Base-by-base conservation (phyloP, 2,797 vertebrate genomes). In the Xenentodon cancila region DNA sequence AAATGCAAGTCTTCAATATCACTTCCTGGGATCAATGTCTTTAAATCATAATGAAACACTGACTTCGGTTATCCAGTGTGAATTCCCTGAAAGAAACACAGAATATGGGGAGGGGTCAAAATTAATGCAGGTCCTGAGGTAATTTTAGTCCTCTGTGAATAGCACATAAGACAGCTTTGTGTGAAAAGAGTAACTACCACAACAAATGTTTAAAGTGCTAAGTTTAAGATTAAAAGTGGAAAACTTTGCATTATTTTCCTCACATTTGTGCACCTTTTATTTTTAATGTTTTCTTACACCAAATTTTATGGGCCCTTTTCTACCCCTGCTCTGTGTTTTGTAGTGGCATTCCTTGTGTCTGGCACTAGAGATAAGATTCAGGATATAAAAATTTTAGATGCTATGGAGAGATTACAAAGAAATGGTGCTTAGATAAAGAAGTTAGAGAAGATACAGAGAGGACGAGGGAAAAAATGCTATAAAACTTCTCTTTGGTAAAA, bases 351-450 rank as follows among this genome's bases (percentile, higher is more conserved):
- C 40, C 47, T 77, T 58, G 37, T 82, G 65, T 81, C 74, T 86
- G 84, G 62, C 64, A 71, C 61, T 19, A 42, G 34, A 64, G 84
- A 88, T 89, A 87, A 85, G 77, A 83, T 70, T n/a, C 40, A 40
- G 45, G 43, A 70, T 70, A 88, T 89, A 76, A 73, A 63, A 50
- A 52, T 61, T 4, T 53, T 49, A 68, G 82, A 89, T 86, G 53
- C 53, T 58, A 67, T 64, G 11, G 0, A 49, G 21, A 75, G 82
- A 82, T 81, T 63, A 63, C 50, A 64, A 20, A 21, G 32, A 81
- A 64, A 84, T 75, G 37, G 22, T 13, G 43, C 45, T 40, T n/a
- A 42, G 61, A 84, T 79, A 81, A 68, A 80, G 49, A 71, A 48
- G 16, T 20, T 53, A 49, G 11, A 27, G 51, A 40, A 49, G 18